Base-by-base conservation (phyloP, 2,888 invertebrate genomes). In the Aspidiotus rigidus region DNA sequence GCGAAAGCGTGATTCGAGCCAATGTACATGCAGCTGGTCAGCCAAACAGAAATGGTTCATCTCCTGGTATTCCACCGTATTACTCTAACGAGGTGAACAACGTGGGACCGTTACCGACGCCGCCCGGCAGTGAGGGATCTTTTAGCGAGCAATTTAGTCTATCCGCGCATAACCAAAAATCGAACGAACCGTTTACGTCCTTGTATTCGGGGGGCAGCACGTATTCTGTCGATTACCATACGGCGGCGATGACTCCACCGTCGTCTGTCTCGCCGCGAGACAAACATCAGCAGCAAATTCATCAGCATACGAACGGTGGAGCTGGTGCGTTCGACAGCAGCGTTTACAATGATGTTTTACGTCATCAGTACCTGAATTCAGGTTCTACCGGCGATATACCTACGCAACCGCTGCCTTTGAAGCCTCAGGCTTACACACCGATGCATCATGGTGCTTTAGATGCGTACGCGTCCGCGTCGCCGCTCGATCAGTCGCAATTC, bases 221-320 rank as follows among this genome's bases (percentile, higher is more conserved):
- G 39, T 71, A 71, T 66, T 62, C 71, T 54, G 70, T 69, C 72
- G 69, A 73, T n/a, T 91, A 91, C 76, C 92, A 92, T 76, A 94
- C 94, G 78, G 89, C 92, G 55, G 92, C 93, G 62, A 95, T 96
- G 91, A 95, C 95, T 7, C 95, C 95, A 66, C 96, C 96, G 64
- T 93, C 93, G n/a, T 95, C 95, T 6, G 95, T 95, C 1, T 95
- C 95, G 7, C 95, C 96, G 0, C 83, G 94, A 72, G 95, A 95
- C 76, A 92, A 86, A 74, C 85, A 81, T 78, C 84, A 83, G 77
- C 78, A 53, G 69, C 71, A 63, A 69, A 72, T 69, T 66, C 56
- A 66, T 42, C 70, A 60, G 53, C 40, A 62, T 17, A 42, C 59
- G 40, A 66, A 71, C 57, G 71, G 69, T 39, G 61, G 60, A n/a